Evolutionary conservation across 1,140 invertebrate species (phyloP).

Genomic region (Vanessa atalanta): DNA sequence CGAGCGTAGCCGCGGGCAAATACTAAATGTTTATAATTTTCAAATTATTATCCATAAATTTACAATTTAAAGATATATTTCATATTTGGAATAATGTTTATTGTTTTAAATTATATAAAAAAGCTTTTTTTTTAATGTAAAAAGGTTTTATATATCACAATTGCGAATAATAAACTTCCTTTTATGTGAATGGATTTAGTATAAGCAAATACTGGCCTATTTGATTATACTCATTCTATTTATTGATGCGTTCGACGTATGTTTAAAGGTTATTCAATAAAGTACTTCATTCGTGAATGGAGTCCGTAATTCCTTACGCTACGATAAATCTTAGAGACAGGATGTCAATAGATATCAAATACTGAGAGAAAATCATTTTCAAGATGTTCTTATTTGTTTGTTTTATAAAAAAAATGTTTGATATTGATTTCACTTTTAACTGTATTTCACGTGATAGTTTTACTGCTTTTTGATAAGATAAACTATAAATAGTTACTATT

Average conservation of each 20-base stretch:
- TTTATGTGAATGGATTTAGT: too few species aligned
- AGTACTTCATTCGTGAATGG: conserved; percentile 18
- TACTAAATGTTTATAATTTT: too few species aligned
- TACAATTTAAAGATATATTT: too few species aligned
- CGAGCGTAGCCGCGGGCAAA: too few species aligned
- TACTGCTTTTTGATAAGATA: too few species aligned
- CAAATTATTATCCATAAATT: too few species aligned
- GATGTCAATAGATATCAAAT: conserved; percentile 14
- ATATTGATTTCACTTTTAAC: background rate
- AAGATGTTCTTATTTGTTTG: background rate
- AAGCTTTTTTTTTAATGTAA: too few species aligned
- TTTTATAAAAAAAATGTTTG: background rate
- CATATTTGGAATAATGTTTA: too few species aligned
- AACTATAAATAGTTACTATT: too few species aligned
- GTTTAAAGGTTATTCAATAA: conserved; percentile 15
- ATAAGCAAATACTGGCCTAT: background rate
- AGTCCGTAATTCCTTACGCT: conserved; percentile 19
- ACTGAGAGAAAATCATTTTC: background rate
- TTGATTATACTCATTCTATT: background rate
- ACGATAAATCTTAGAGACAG: conserved; percentile 1
- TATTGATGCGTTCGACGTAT: background rate
- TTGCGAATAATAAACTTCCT: too few species aligned
- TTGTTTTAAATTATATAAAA: too few species aligned
- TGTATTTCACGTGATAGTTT: background rate
- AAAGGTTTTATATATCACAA: too few species aligned